phyloP scores from a whole-genome alignment of 2,888 invertebrate genomes.

The Petrolisthes manimaculis region DNA sequence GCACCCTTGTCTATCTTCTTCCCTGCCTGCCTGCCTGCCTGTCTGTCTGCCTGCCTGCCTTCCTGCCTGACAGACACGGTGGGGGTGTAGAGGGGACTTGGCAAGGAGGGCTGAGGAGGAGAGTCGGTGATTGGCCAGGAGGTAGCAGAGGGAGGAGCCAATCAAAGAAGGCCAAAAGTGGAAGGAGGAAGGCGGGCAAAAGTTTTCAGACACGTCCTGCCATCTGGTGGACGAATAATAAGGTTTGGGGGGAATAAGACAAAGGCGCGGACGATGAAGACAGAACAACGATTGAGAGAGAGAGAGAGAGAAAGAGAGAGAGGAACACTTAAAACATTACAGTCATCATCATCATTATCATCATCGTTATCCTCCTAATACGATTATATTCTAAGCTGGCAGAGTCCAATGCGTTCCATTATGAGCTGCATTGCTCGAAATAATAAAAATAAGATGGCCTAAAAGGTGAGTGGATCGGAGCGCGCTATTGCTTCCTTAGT shows the following conservation, averaged over 20 bases:
- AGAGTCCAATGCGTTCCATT: too few species aligned
- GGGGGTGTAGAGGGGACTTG: background rate
- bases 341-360: too few species aligned
- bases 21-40: background rate
- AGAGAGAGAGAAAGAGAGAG: too few species aligned
- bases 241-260: background rate
- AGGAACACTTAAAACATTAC: too few species aligned
- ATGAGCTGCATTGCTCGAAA: background rate
- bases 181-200: conserved; percentile 52
- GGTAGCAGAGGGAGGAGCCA: conserved; percentile 52
- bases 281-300: background rate
- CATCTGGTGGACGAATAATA: conserved; percentile 50
- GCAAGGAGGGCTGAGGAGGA: conserved; percentile 32
- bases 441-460: background rate
- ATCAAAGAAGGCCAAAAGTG: conserved; percentile 46
- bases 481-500: background rate
- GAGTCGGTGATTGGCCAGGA: conserved; percentile 43
- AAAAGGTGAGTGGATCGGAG: background rate
- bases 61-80: background rate
- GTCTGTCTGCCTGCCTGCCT: background rate
- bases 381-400: too few species aligned
- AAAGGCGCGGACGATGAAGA: background rate
- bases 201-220: conserved; percentile 56
- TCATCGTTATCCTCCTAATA: too few species aligned
- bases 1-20: background rate